These are phyloP conservation scores for Falcaria lacertinaria DNA, from an alignment of 2,888 invertebrate genomes.

Conservation along the genomic window DNA sequence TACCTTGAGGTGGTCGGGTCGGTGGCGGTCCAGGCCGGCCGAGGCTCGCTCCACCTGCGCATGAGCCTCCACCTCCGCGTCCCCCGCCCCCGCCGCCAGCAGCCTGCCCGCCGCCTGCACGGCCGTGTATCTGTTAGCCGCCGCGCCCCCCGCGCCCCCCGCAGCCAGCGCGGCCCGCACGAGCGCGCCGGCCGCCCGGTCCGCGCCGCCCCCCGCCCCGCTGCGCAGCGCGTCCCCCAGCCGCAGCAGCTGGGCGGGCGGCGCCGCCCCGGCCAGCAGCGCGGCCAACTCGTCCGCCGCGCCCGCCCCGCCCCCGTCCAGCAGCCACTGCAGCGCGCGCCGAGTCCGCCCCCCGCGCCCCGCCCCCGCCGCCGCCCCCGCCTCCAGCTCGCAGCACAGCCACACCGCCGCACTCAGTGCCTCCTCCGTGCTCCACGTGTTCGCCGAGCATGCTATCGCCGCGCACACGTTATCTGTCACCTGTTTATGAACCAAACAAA, in stretches of 20 bases:
- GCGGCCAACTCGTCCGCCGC: constrained; percentile 11
- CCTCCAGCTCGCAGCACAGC: constrained; percentile 6
- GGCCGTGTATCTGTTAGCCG: constrained; percentile 11
- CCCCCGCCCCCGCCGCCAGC: constrained; percentile 11
- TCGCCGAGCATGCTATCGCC: background rate
- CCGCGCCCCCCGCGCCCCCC: background rate
- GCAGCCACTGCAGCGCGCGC: constrained; percentile 7
- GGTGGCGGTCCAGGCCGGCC: constrained; percentile 3
- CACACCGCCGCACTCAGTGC: constrained; percentile 9
- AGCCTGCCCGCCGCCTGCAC: constrained; percentile 10
- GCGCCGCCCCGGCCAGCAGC: constrained; percentile 7
- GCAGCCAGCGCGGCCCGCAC: background rate
- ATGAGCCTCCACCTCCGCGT: constrained; percentile 4
- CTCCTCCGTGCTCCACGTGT: constrained; percentile 12
- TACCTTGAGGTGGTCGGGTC: constrained; percentile 15
- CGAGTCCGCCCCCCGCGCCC: constrained; percentile 11
- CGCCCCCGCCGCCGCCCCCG: too few species aligned
- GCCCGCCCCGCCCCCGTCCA: constrained; percentile 8
- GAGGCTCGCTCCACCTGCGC: constrained; percentile 10
- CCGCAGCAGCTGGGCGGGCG: constrained; percentile 13
- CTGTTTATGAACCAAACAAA: too few species aligned
- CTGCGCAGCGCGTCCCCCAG: constrained; percentile 5
- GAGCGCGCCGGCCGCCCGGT: constrained; percentile 5
- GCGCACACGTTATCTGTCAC: background rate
- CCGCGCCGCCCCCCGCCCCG: constrained; percentile 4